Percentiles rank a stretch among this genome's conserved stretches.
These are phyloP conservation scores for Acleris holmiana DNA, from an alignment of 2,888 invertebrate genomes.

Conservation along the genomic window DNA sequence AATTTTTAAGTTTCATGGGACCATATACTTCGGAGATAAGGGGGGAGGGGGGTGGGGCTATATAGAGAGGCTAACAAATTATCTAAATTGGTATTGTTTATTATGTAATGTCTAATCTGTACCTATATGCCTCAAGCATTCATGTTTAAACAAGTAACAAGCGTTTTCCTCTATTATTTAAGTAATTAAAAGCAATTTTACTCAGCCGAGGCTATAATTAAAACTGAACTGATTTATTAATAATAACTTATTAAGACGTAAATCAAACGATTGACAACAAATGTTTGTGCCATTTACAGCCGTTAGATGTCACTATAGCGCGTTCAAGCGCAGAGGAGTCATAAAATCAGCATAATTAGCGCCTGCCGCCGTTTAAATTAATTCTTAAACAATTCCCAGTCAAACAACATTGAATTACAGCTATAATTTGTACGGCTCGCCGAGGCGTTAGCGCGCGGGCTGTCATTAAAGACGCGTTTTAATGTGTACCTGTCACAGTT, in stretches of 20 bases:
- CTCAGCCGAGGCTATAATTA: conserved; percentile 26
- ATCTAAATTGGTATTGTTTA: too few species aligned
- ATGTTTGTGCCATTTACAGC: conserved; percentile 30
- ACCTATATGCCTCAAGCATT: neutral
- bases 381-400: conserved; percentile 67
- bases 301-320: conserved; percentile 33
- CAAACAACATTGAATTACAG: conserved; percentile 63
- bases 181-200: conserved; percentile 29
- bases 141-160: conserved; percentile 4
- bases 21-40: too few species aligned
- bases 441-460: conserved; percentile 49
- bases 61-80: too few species aligned
- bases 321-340: conserved; percentile 43
- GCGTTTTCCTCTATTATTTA: conserved; percentile 30
- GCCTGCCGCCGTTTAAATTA: conserved; percentile 61
- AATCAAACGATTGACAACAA: conserved; percentile 27
- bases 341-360: conserved; percentile 64
- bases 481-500: conserved; percentile 59
- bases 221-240: conserved; percentile 32
- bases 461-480: conserved; percentile 68
- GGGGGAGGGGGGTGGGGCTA: too few species aligned
- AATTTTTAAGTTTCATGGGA: too few species aligned
- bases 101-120: too few species aligned
- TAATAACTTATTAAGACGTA: conserved; percentile 36
- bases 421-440: conserved; percentile 66